These are phyloP conservation scores for Porites evermanni DNA, from an alignment of 92 coral and sea anemone species.

Conservation along the genomic window DNA sequence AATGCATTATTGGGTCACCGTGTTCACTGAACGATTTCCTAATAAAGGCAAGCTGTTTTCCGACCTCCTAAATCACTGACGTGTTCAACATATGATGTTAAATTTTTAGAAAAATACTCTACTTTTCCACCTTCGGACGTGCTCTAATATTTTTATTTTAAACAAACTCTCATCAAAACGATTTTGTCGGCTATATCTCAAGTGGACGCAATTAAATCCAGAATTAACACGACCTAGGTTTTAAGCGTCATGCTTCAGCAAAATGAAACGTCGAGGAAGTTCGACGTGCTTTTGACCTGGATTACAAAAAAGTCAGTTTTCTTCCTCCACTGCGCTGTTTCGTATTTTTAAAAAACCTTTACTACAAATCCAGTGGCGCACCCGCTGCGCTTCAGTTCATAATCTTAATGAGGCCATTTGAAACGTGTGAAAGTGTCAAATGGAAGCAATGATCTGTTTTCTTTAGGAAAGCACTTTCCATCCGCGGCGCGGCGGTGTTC, in stretches of 20 bases:
- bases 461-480: neutral
- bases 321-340: conserved; percentile 13
- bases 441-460: conserved; percentile 43
- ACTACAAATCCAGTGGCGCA: conserved; percentile 1
- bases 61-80: neutral
- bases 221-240: neutral
- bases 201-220: conserved; percentile 52
- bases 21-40: conserved; percentile 13
- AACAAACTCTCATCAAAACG: conserved; percentile 37
- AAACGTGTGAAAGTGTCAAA: conserved; percentile 50
- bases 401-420: conserved; percentile 45
- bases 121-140: neutral
- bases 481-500: neutral
- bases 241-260: neutral
- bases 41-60: conserved; percentile 6
- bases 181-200: conserved; percentile 13
- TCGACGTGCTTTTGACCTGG: neutral
- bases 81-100: neutral
- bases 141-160: conserved; percentile 11
- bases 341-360: neutral
- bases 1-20: neutral
- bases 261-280: neutral
- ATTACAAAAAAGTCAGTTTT: neutral
- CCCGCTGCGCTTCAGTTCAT: conserved; percentile 10
- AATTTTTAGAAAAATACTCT: neutral